Evolutionary conservation across 2,888 invertebrate genomes (phyloP), one percentile per base, ranked within the genome.

Genomic region (Dioctria linearis): DNA sequence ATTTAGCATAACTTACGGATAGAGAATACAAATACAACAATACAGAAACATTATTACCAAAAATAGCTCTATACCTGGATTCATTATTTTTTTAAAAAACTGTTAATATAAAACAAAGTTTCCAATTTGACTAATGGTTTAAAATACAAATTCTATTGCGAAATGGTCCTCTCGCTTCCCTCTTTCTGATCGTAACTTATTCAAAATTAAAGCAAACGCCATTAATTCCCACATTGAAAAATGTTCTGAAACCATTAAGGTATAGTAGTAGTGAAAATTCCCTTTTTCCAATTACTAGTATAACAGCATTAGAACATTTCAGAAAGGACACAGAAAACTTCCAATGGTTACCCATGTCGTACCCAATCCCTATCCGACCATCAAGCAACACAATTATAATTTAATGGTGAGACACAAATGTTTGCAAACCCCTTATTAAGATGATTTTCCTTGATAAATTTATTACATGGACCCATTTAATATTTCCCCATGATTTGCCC

Each of bases 391-490:
- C 73, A 71, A 71, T 73, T 73, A 73, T 73, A 57, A 73, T 40
- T 73, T 73, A 73, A 73, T 73, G 73, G 57, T 25, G 25, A 73
- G 73, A 73, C 57, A 73, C 59, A 73, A 73, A 73, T 73, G 73
- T 73, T 73, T 73, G 73, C 42, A 39, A 57, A 73, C 57, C 59
- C 59, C 51, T 57, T 59, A 73, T 57, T 59, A 73, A 73, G 40
- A 57, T 73, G 59, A 59, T 73, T 73, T 59, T 73, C 73, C 57
- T n/a, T 73, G 13, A 59, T 59, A 73, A 73, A 73, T 57, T 73
- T 73, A 73, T 57, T 40, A 57, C 13, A 73, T 59, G 43, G 73
- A 8, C 59, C 73, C 73, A 73, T 59, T 57, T 73, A 73, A 73
- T 73, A 73, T 73, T 73, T 73, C 73, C 73, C 59, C 73, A 73